Evolutionary conservation across 2,113 vertebrate genomes (phyloP).

Genomic region (Tychaedon coryphoeus): DNA sequence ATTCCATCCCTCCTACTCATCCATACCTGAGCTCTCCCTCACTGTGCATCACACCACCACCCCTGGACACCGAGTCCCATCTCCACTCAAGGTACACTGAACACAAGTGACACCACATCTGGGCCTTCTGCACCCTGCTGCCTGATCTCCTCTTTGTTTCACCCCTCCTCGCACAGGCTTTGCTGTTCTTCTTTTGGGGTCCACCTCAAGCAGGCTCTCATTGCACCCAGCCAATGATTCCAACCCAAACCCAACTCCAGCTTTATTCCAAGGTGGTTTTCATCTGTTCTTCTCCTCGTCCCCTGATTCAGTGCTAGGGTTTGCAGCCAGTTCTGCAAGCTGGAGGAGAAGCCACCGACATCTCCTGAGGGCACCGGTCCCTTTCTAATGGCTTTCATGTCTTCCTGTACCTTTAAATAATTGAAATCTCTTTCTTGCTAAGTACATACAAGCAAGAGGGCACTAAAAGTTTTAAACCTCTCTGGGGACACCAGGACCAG

Average conservation of each 20-base stretch:
- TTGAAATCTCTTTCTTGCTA: slow-evolving; percentile 41
- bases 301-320: not conserved
- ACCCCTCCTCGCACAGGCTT: not conserved
- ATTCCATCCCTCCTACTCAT: not conserved
- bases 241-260: not conserved
- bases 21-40: not conserved
- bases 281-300: not conserved
- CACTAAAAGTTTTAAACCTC: slow-evolving; percentile 33
- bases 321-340: not conserved
- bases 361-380: not conserved
- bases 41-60: fast-evolving
- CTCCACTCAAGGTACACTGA: not conserved
- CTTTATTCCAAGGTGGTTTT: not conserved
- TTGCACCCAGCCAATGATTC: not conserved
- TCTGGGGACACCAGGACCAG: not conserved
- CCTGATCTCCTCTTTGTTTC: not conserved
- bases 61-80: fast-evolving
- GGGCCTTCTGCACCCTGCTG: not conserved
- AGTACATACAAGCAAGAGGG: not conserved
- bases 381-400: slow-evolving; percentile 33
- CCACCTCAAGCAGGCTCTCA: not conserved
- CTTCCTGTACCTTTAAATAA: slow-evolving; percentile 47
- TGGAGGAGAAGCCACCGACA: not conserved
- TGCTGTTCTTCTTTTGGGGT: not conserved
- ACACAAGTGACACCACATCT: too few relatives aligned